phyloP scores from a whole-genome alignment of 1,140 invertebrate genomes.

The Drosophila pandora region DNA sequence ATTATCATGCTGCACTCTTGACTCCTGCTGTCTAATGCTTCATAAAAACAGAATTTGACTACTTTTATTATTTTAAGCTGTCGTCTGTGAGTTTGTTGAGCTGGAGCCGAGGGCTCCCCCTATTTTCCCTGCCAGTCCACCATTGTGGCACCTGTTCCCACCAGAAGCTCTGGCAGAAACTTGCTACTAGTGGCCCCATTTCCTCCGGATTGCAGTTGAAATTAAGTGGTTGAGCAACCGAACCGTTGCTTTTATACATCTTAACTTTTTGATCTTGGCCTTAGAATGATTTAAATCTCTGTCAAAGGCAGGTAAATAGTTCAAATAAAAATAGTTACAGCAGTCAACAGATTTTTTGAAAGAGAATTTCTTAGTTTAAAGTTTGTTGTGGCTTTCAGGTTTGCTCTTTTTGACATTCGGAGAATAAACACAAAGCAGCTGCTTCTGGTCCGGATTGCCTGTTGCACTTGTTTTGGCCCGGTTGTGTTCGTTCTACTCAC shows the following conservation, averaged over 20 bases:
- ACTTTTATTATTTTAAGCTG: slow-evolving; percentile 43
- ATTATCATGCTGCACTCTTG: slow-evolving; percentile 66
- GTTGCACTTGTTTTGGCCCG: slow-evolving; percentile 64
- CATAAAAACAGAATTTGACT: slow-evolving; percentile 46
- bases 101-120: slow-evolving; percentile 3
- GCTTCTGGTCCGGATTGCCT: slow-evolving; percentile 52
- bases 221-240: slow-evolving; percentile 57
- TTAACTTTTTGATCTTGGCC: slow-evolving; percentile 52
- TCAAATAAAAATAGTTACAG: background rate
- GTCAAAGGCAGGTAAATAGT: slow-evolving; percentile 4
- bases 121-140: slow-evolving; percentile 19
- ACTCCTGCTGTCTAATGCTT: slow-evolving; percentile 44
- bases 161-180: slow-evolving; percentile 11
- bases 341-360: no score
- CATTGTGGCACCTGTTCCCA: slow-evolving; percentile 23
- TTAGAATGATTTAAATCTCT: slow-evolving; percentile 42
- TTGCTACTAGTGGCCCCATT: slow-evolving; percentile 66
- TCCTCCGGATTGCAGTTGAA: slow-evolving; percentile 66
- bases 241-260: slow-evolving; percentile 8
- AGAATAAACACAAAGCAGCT: slow-evolving; percentile 24
- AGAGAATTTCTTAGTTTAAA: background rate
- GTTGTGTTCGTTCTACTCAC: slow-evolving; percentile 44
- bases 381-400: slow-evolving; percentile 13
- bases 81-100: slow-evolving; percentile 5
- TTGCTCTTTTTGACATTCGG: slow-evolving; percentile 17